Conservation (phyloP, 2,113 vertebrate species). For the Scortum barcoo region DNA sequence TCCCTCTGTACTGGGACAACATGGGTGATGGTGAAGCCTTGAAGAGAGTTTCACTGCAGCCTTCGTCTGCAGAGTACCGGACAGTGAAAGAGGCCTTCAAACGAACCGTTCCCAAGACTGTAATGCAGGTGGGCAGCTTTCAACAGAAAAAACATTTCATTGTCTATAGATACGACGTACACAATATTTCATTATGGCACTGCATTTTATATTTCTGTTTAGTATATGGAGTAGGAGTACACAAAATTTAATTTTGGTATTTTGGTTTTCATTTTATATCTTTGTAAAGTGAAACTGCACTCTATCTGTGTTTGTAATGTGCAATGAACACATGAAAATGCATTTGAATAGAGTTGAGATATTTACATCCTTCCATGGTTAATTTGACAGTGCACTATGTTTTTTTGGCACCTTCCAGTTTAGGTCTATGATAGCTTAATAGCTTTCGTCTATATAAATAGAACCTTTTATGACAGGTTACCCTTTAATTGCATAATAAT, state of each 20-base stretch:
- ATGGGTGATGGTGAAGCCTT: conserved; percentile 37
- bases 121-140: conserved; percentile 60
- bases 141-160: neutral
- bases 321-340: no score
- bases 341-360: no score
- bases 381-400: no score
- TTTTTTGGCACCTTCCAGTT: neutral
- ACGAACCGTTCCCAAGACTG: conserved; percentile 41
- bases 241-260: no score
- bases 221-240: no score
- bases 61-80: conserved; percentile 64
- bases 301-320: no score
- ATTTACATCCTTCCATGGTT: no score
- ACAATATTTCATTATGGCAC: neutral
- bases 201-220: no score
- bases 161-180: neutral
- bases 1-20: conserved; percentile 78
- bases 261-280: no score
- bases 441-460: neutral
- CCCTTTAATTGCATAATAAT: no score
- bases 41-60: conserved; percentile 35
- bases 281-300: no score
- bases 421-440: neutral
- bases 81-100: conserved; percentile 63
- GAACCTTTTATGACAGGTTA: neutral